Evolutionary conservation across 2,797 vertebrate species (phyloP), one percentile per base, ranked within the genome.

Genomic region (Lutjanus campechanus): DNA sequence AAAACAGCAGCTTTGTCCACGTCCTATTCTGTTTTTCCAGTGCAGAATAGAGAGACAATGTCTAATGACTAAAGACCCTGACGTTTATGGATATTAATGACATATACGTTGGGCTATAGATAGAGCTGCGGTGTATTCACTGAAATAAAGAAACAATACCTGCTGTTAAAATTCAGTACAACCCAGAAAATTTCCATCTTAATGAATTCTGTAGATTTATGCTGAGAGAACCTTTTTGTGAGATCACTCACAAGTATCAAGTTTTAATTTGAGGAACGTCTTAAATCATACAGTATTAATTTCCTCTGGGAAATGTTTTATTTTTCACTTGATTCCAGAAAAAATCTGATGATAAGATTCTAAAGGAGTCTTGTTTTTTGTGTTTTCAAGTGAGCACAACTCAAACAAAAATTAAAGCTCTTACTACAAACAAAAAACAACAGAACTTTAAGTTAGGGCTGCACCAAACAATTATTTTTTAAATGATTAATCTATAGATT

Each of bases 11-110:
- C 88, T 90, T 85, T 93, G 85, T 93, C 84, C 80, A 67, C 22
- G 22, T 82, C 78, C 72, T 62, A 44, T 77, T 89, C 76, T 76
- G 79, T 73, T 88, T 85, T 89, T 87, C 78, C 55, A 70, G 43
- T 0, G 61, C 40, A 83, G 88, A 88, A 88, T 67, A 69, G 77
- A 76, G 81, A 77, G 64, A 88, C 86, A 88, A 67, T 86, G 90
- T 82, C 71, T 74, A 88, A 81, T 73, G 85, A 88, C 71, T 77
- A 66, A 84, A 86, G 76, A 88, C 63, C 46, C 72, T 85, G 92
- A 91, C 91, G 36, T 92, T 93, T 89, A 94, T 94, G 88, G 93
- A 92, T 92, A 93, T 93, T 88, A 88, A 93, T 86, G 92, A 84
- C 77, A 41, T 47, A 67, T 67, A 15, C 0, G 59, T 25, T 36